phyloP scores from a whole-genome alignment of 2,797 vertebrate species.

The Tiaroga cobitis region DNA sequence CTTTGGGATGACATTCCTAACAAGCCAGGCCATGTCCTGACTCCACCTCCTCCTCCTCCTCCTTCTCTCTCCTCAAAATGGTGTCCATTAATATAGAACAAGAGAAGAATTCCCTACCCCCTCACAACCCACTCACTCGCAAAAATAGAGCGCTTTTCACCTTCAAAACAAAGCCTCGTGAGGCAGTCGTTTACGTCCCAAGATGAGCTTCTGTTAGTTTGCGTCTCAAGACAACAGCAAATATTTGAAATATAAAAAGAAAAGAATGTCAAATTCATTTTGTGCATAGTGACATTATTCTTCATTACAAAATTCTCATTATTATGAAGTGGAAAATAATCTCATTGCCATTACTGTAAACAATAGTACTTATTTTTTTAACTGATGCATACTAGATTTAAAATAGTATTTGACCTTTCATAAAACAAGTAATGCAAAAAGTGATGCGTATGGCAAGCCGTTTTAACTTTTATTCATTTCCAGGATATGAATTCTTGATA shows the following conservation, averaged over 20 bases:
- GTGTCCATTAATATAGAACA: constrained; percentile 64
- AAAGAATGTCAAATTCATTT: not conserved
- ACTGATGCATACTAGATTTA: not conserved
- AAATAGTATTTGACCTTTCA: not conserved
- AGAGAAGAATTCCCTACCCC: constrained; percentile 61
- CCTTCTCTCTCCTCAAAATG: constrained; percentile 49
- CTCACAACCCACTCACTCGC: constrained; percentile 29
- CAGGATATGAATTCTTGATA: too few relatives aligned
- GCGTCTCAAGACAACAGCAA: not conserved
- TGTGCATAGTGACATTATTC: not conserved
- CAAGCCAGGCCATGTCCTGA: constrained; percentile 72
- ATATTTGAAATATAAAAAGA: not conserved
- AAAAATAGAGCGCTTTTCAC: constrained; percentile 32
- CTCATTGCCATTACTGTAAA: not conserved
- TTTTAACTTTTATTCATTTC: too few relatives aligned
- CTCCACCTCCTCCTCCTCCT: constrained; percentile 53
- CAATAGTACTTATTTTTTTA: not conserved
- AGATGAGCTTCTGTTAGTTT: constrained; percentile 7
- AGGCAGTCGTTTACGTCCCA: constrained; percentile 16
- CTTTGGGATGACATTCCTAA: constrained; percentile 67
- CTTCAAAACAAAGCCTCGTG: constrained; percentile 45
- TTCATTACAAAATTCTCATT: not conserved
- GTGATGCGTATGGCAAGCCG: too few relatives aligned
- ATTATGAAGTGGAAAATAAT: not conserved
- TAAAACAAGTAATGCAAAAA: too few relatives aligned